Base-by-base conservation (phyloP, 2,888 invertebrate species). In the Holacanthella duospinosa region DNA sequence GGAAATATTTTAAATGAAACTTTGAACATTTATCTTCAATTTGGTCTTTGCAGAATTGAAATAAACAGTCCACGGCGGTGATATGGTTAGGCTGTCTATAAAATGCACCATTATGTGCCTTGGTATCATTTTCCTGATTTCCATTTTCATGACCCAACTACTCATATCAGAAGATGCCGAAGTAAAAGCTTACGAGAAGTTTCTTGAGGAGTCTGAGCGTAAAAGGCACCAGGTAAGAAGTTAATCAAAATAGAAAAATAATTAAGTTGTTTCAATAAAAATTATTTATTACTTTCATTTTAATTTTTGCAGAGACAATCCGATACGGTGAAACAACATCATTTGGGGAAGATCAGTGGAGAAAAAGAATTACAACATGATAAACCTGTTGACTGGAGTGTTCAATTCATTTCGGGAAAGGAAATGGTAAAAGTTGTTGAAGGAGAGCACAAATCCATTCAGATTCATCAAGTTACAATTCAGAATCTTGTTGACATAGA, bases 401-500 rank as follows among this genome's bases (percentile, higher is more conserved):
- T 72, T 6, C 64, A 69, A n/a, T 72, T 70, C 43, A 64, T 63
- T 21, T 72, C 72, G 16, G 72, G 72, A 28, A 72, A 72, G 59
- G 70, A 70, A 55, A 59, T 63, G 6, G 69, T 64, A 4, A 59
- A 68, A 19, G 57, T 66, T 24, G 55, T 68, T 9, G 72, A 72
- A 28, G 67, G 66, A 29, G 67, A 67, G 53, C 63, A 68, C 55
- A 64, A 65, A 16, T 55, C 66, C n/a, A 68, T 70, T 55, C 64
- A 69, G 61, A 61, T 66, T 19, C 66, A 69, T 29, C 59, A 64
- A 48, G 63, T 71, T 2, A 68, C 65, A 54, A 64, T 71, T 16
- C 58, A 64, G 24, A 71, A 71, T 63, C 57, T 68, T 29, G 67
- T 36, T 6, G 36, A 43, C 21, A 29, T 27, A 2, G 64, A 65